Percentiles rank a stretch among this genome's conserved stretches.
Conservation (phyloP, 2,797 vertebrate species). For the Pangasius macronema region DNA sequence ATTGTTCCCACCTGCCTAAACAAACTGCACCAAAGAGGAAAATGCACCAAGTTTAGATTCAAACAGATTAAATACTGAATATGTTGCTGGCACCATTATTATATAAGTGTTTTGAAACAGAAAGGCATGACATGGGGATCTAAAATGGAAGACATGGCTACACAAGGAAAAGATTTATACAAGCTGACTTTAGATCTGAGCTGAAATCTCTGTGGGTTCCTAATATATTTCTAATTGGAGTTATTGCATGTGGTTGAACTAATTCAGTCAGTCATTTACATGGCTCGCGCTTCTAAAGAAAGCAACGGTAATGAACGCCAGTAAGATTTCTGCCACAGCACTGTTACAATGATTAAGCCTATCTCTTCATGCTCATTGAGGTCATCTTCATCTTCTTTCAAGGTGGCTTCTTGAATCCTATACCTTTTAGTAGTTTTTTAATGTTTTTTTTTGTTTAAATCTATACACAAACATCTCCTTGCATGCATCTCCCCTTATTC, state of each 20-base stretch:
- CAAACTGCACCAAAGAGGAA: neutral
- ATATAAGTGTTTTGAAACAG: neutral
- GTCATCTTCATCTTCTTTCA: neutral
- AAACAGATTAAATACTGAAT: neutral
- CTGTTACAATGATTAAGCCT: neutral
- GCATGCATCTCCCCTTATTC: neutral
- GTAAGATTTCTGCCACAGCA: neutral
- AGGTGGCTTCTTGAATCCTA: neutral
- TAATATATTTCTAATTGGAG: slow-evolving; percentile 33
- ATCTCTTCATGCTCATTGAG: neutral
- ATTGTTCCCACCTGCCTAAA: neutral
- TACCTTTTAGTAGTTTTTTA: neutral
- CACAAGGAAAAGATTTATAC: neutral
- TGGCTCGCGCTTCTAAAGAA: neutral
- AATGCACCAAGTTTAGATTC: neutral
- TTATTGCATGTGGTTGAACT: slow-evolving; percentile 24
- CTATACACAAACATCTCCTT: neutral
- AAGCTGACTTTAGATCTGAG: neutral
- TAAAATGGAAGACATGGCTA: neutral
- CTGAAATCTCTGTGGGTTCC: neutral
- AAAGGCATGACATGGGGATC: neutral
- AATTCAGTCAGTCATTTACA: slow-evolving; percentile 28
- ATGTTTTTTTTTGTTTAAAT: neutral
- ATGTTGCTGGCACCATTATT: neutral
- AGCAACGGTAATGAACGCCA: slow-evolving; percentile 4